phyloP scores from a whole-genome alignment of 1,140 invertebrate genomes.

The Brachionus plicatilis region DNA sequence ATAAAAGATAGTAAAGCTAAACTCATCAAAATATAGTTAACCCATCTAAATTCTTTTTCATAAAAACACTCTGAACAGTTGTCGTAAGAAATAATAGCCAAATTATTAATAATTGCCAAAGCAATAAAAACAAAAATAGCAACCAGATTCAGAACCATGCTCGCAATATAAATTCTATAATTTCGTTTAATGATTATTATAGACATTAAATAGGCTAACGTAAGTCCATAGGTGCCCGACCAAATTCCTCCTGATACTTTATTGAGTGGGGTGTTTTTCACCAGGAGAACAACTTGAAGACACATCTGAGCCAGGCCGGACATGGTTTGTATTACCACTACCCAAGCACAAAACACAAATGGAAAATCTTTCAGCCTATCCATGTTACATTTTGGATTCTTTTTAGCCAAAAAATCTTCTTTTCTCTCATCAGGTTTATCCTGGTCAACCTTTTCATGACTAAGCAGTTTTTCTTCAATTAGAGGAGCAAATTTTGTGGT shows the following conservation, averaged over 20 bases:
- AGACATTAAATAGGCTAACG: not conserved
- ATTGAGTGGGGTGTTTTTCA: not conserved
- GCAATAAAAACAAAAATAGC: not conserved
- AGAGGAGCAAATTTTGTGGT: not conserved
- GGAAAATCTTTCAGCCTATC: not conserved
- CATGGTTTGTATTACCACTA: not conserved
- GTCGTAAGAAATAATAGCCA: not conserved
- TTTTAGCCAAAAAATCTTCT: not conserved
- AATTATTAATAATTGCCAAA: not conserved
- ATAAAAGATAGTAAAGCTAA: not conserved
- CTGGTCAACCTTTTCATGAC: not conserved
- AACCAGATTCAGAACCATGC: not conserved
- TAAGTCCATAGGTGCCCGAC: not conserved
- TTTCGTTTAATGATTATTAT: not conserved
- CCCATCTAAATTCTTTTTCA: not conserved
- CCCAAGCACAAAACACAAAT: not conserved
- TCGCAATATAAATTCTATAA: not conserved
- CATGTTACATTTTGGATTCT: not conserved
- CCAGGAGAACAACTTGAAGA: not conserved
- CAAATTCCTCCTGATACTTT: not conserved
- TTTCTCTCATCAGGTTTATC: not conserved
- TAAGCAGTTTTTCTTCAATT: not conserved
- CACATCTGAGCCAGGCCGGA: not conserved
- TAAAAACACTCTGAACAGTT: not conserved
- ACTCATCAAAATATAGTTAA: not conserved